Conservation (phyloP, 2,888 invertebrate genomes). For the Panopea generosa region DNA sequence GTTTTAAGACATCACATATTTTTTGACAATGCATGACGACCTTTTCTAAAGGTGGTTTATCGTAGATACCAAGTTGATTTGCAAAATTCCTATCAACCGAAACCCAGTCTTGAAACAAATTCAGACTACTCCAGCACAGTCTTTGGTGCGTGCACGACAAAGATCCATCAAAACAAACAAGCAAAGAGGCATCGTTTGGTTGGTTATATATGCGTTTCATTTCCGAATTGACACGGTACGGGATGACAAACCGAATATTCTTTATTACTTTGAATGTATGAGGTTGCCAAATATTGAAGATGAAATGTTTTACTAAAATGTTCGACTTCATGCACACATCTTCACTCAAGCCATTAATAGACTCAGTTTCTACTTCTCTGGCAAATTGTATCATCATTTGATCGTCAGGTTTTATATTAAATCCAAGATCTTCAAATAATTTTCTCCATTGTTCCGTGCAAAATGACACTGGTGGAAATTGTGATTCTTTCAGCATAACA, state of each 20-base stretch:
- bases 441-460: constrained; percentile 5
- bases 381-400: constrained; percentile 53
- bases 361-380: constrained; percentile 16
- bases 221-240: neutral
- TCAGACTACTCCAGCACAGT: constrained; percentile 45
- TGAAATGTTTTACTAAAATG: constrained; percentile 26
- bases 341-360: neutral
- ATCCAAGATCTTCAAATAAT: constrained; percentile 48
- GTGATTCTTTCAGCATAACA: constrained; percentile 1
- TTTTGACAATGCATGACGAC: constrained; percentile 51
- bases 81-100: neutral
- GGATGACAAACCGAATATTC: constrained; percentile 40
- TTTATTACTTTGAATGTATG: constrained; percentile 11
- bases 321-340: constrained; percentile 26
- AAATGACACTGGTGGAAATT: constrained; percentile 42
- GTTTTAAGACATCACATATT: constrained; percentile 27
- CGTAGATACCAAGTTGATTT: constrained; percentile 28
- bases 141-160: neutral
- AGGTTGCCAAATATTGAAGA: neutral
- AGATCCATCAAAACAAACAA: constrained; percentile 1
- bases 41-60: constrained; percentile 21
- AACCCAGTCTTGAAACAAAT: constrained; percentile 27
- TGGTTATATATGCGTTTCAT: constrained; percentile 1
- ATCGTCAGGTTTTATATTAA: constrained; percentile 36
- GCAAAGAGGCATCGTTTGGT: neutral